Conservation (phyloP, 2,113 vertebrate species). For the Siniperca knerii region DNA sequence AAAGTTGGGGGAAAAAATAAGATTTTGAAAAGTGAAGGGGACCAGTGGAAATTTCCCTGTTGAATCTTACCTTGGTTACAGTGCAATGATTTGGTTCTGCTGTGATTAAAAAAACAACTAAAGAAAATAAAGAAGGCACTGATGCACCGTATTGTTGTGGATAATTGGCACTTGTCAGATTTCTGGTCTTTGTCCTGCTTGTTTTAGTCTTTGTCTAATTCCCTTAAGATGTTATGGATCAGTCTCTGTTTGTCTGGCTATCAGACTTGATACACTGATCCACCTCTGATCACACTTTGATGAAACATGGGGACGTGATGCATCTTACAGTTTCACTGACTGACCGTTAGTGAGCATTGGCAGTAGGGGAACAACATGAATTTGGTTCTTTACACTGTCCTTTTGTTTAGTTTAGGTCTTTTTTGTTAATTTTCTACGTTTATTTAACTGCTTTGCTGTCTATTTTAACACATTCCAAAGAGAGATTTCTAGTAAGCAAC, state of each 20-base stretch:
- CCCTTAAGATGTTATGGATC: background rate
- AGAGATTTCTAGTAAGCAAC: background rate
- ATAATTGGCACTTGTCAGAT: constrained; percentile 15
- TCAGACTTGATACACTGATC: background rate
- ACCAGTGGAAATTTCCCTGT: background rate
- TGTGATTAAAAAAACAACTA: background rate
- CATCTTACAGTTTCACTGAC: background rate
- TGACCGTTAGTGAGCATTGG: background rate
- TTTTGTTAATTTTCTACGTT: background rate
- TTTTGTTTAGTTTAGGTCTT: no score
- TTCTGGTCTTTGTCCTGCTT: background rate
- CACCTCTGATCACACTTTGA: background rate
- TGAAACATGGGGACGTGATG: background rate
- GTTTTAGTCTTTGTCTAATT: background rate
- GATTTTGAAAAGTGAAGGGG: background rate
- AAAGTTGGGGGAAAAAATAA: background rate
- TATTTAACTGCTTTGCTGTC: background rate
- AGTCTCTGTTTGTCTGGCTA: background rate
- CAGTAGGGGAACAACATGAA: background rate
- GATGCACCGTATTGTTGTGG: background rate
- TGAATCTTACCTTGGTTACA: background rate
- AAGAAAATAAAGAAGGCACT: background rate
- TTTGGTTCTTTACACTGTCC: background rate
- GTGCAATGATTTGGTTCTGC: background rate
- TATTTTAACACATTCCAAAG: background rate